phyloP scores from a whole-genome alignment of 2,113 vertebrate genomes.

The Ibidorhyncha struthersii region DNA sequence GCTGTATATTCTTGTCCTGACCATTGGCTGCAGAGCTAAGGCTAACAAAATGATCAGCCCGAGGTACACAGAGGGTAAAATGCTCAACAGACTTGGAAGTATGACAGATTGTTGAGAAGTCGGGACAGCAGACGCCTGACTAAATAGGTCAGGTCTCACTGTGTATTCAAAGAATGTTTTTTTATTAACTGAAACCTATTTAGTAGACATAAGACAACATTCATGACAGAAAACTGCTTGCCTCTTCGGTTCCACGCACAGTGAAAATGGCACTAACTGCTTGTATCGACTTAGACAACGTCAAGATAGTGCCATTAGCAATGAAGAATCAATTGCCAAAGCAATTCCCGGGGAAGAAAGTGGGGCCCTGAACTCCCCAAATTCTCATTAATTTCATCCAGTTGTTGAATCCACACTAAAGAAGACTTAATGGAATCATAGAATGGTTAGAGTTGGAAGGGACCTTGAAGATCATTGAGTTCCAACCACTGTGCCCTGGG shows the following conservation, averaged over 20 bases:
- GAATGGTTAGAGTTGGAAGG: background rate
- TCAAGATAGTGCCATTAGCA: background rate
- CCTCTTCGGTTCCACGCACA: background rate
- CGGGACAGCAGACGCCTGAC: background rate
- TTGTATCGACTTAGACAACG: background rate
- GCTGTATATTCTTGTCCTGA: background rate
- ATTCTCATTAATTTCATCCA: background rate
- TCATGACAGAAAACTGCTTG: background rate
- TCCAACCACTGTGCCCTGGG: background rate
- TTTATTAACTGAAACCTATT: constrained; percentile 43
- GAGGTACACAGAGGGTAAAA: constrained; percentile 22
- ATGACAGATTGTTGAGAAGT: background rate
- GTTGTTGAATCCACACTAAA: background rate
- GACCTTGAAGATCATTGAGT: background rate
- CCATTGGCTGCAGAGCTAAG: background rate
- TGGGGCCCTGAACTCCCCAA: background rate
- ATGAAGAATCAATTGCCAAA: background rate
- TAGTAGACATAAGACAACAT: constrained; percentile 22
- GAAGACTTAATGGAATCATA: background rate
- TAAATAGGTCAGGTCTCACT: constrained; percentile 4
- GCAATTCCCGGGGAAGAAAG: background rate
- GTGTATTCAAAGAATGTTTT: constrained; percentile 4
- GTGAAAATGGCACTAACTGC: background rate
- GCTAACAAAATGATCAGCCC: constrained; percentile 33
- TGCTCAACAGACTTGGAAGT: constrained; percentile 3